Evolutionary conservation across 2,797 vertebrate species (phyloP).

Genomic region (Todus mexicanus): DNA sequence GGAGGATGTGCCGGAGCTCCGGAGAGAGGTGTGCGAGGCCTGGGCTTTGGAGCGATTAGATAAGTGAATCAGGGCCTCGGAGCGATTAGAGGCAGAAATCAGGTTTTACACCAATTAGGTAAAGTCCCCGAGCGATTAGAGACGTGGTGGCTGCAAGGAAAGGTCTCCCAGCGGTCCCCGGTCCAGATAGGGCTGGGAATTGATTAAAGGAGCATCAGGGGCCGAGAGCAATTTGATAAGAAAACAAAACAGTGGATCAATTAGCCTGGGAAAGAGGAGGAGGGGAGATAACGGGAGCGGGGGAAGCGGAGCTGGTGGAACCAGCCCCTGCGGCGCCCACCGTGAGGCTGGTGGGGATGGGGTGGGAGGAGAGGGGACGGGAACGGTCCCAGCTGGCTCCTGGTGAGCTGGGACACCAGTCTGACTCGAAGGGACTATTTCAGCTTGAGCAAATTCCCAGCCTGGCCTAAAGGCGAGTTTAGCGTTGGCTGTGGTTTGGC

Average conservation of each 20-base stretch:
- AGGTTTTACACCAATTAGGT: constrained; percentile 55
- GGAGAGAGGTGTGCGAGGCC: constrained; percentile 15
- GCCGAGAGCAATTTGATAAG: constrained; percentile 18
- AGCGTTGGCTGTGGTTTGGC: neutral
- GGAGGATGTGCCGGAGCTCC: neutral
- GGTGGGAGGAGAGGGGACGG: too few species aligned
- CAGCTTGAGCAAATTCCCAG: neutral
- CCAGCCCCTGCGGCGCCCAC: neutral
- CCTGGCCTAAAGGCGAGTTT: neutral
- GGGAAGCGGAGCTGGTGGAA: neutral
- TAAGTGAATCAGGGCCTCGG: constrained; percentile 21
- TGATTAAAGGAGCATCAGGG: constrained; percentile 28
- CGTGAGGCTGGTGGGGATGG: neutral
- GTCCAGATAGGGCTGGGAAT: neutral
- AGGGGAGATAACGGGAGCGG: neutral
- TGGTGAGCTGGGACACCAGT: neutral
- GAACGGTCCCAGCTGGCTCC: neutral
- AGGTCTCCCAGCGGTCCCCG: neutral
- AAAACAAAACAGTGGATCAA: constrained; percentile 32
- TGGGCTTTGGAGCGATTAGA: constrained; percentile 7
- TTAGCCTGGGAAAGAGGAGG: neutral
- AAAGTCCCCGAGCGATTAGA: neutral
- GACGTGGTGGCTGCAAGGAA: neutral
- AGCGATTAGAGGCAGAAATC: constrained; percentile 38
- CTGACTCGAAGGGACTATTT: neutral